Percentiles rank a stretch among this genome's conserved stretches.
Evolutionary conservation across 2,888 invertebrate genomes (phyloP).

Genomic region (Drosophila rellima): DNA sequence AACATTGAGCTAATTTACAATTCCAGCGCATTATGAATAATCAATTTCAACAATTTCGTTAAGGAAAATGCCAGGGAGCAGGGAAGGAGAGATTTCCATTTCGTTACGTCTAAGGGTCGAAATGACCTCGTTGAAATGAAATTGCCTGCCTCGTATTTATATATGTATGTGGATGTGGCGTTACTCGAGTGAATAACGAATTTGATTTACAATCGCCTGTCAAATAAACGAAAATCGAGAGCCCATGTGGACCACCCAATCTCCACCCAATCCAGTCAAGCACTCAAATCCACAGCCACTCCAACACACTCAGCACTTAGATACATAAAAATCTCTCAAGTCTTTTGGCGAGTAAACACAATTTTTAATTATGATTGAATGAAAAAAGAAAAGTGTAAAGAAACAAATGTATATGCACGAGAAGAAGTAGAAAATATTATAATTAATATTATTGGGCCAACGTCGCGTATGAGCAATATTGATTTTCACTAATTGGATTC

Average conservation of each 20-base stretch:
- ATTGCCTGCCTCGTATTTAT: constrained; percentile 1
- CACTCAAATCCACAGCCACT: constrained; percentile 8
- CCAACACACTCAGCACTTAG: constrained; percentile 2
- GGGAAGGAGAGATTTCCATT: constrained; percentile 19
- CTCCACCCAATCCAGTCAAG: constrained; percentile 1
- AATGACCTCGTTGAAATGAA: constrained; percentile 26
- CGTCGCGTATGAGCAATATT: constrained; percentile 78
- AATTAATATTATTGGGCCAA: constrained; percentile 67
- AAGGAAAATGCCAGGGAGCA: neutral
- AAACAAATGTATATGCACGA: too few relatives aligned
- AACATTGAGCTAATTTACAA: constrained; percentile 42
- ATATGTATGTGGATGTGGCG: neutral
- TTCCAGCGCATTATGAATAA: constrained; percentile 55
- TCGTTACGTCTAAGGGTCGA: constrained; percentile 17
- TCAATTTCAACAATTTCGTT: constrained; percentile 55
- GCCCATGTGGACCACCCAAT: neutral
- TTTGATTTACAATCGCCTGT: constrained; percentile 38
- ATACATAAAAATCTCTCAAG: constrained; percentile 16
- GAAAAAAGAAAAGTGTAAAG: constrained; percentile 3
- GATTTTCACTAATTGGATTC: constrained; percentile 77
- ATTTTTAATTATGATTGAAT: constrained; percentile 61
- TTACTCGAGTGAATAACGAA: constrained; percentile 21
- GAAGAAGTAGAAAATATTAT: constrained; percentile 44
- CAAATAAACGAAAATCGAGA: constrained; percentile 24
- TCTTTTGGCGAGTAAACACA: constrained; percentile 47